These are phyloP conservation scores for Spilosoma lubricipeda DNA, from an alignment of 2,888 invertebrate genomes.

Conservation along the genomic window DNA sequence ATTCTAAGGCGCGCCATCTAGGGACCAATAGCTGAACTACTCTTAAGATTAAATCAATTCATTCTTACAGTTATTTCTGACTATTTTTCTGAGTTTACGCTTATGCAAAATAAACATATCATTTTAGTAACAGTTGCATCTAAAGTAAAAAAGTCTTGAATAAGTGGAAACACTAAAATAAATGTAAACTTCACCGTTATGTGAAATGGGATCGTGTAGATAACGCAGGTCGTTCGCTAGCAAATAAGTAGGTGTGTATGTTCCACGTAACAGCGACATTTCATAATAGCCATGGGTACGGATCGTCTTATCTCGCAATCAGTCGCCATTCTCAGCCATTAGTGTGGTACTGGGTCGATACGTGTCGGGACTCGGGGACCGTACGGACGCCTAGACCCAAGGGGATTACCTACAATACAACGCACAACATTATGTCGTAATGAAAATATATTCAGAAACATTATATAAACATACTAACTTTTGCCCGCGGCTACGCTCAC, in stretches of 20 bases:
- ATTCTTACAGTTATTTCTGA: not conserved
- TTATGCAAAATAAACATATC: not conserved
- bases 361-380: slow-evolving; percentile 60
- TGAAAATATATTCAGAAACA: not conserved
- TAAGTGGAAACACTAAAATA: not conserved
- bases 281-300: slow-evolving; percentile 28
- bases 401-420: slow-evolving; percentile 30
- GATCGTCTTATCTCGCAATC: slow-evolving; percentile 51
- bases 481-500: no score
- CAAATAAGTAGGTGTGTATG: slow-evolving; percentile 14
- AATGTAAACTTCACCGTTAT: not conserved
- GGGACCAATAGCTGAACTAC: slow-evolving; percentile 45
- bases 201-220: slow-evolving; percentile 12
- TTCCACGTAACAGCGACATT: slow-evolving; percentile 29
- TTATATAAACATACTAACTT: not conserved
- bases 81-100: not conserved
- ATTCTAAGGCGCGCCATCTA: slow-evolving; percentile 55
- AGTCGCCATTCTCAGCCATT: slow-evolving; percentile 36
- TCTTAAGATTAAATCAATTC: not conserved
- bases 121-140: not conserved
- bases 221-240: slow-evolving; percentile 17
- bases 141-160: not conserved
- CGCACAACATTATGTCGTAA: slow-evolving; percentile 28
- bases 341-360: slow-evolving; percentile 67
- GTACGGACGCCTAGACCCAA: slow-evolving; percentile 34